phyloP scores from a whole-genome alignment of 2,113 vertebrate species.

The Pardalotus punctatus region DNA sequence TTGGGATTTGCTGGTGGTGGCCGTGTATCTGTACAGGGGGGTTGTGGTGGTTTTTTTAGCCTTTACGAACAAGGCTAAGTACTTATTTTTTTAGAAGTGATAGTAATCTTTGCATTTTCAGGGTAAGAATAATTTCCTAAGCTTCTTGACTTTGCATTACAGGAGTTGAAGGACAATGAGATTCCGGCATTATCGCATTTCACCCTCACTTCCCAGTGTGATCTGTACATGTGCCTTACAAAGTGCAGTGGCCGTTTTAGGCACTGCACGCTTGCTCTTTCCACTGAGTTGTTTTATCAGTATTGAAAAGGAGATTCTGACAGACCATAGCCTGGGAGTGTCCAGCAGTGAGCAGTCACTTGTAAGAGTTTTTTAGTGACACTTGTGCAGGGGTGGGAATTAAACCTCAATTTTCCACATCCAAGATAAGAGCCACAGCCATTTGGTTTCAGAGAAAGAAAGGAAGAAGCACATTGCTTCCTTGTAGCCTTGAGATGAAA shows the following conservation, averaged over 20 bases:
- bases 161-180: neutral
- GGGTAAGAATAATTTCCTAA: neutral
- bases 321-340: neutral
- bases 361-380: neutral
- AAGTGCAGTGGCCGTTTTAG: neutral
- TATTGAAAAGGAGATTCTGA: neutral
- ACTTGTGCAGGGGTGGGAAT: neutral
- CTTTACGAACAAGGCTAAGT: neutral
- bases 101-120: neutral
- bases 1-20: neutral
- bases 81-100: neutral
- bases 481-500: neutral
- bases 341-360: neutral
- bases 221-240: neutral
- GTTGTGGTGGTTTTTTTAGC: neutral
- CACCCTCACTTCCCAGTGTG: neutral
- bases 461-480: neutral
- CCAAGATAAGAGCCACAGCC: accelerated
- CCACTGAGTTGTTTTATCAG: neutral
- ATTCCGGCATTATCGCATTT: accelerated
- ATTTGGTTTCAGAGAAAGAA: neutral
- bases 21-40: accelerated
- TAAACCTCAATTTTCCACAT: neutral
- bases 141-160: neutral
- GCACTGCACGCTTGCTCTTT: neutral